phyloP scores from a whole-genome alignment of 64 coral and sea anemone species.

The Montipora cactus region DNA sequence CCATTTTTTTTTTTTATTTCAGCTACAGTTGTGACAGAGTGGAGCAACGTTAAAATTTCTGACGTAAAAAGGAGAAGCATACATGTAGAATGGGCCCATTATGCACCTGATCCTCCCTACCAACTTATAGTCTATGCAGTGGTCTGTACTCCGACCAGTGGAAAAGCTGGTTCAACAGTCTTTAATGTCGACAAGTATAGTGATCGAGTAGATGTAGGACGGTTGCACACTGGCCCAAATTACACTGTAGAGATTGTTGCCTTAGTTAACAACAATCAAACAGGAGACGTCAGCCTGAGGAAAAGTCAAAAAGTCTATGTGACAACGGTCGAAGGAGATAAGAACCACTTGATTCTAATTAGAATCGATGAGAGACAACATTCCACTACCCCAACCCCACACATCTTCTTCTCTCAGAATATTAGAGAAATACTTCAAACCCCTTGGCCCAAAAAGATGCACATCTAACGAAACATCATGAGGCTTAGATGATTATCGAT shows the following conservation, averaged over 20 bases:
- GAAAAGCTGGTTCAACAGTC: not conserved
- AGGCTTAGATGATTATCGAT: too few relatives aligned
- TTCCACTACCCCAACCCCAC: too few relatives aligned
- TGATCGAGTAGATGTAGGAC: not conserved
- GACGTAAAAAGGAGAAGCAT: not conserved
- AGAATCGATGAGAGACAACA: not conserved
- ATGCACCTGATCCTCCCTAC: not conserved
- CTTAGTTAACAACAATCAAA: not conserved
- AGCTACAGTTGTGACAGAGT: not conserved
- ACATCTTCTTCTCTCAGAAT: too few relatives aligned
- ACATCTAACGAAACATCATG: too few relatives aligned
- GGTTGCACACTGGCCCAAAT: not conserved
- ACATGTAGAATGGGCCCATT: not conserved
- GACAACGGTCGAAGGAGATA: constrained; percentile 3
- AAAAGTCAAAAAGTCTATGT: not conserved
- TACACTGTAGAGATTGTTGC: constrained; percentile 17
- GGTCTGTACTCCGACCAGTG: constrained; percentile 20
- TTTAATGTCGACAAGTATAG: not conserved
- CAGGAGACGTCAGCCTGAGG: not conserved
- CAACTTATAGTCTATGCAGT: not conserved
- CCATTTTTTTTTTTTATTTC: not conserved
- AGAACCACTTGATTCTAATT: not conserved
- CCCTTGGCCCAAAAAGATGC: too few relatives aligned
- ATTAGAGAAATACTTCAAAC: too few relatives aligned
- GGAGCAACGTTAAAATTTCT: not conserved